Evolutionary conservation across 2,797 vertebrate genomes (phyloP), one percentile per base, ranked within the genome.

Genomic region (Knipowitschia caucasica): DNA sequence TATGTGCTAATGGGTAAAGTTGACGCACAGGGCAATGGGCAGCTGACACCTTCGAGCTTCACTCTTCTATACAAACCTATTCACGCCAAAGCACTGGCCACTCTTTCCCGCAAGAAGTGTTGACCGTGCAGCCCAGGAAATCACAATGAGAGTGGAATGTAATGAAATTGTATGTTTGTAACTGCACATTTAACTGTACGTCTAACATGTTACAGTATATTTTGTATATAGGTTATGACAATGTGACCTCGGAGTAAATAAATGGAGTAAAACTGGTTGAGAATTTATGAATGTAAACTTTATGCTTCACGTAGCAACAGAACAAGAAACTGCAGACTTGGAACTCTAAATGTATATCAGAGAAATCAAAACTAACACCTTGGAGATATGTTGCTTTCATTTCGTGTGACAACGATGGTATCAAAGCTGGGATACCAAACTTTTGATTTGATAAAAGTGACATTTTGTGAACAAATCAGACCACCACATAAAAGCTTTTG

Each of bases 1-100:
- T 96, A 93, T 0, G 88, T 96, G 67, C 60, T 96, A 77, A 96
- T 94, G 93, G 93, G 93, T 40, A 84, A 82, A 35, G 82, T 93
- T 1, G 89, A 91, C 1, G 47, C 71, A 0, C 78, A 78, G 12
- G 91, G 92, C 33, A 81, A 59, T 2, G 92, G 92, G 0, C 40
- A 77, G 3, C 84, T 96, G 47, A 79, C 59, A 39, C 91, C 93
- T 2, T 86, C 88, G 70, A 94, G 91, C 75, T 95, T 96, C 9
- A 86, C 90, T 21, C 90, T 95, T 24, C 86, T 83, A 18, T 90
- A 90, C 59, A 90, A 92, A 25, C 56, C 86, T 10, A 70, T 83
- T 50, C 94, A 95, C 44, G 79, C 86, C 64, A 92, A 93, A 77
- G 78, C 92, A 31, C 88, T 96, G 67, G 85, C 69, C 57, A 80